Percentiles rank a stretch among this genome's conserved stretches.
phyloP scores from a whole-genome alignment of 2,113 vertebrate species.

The Empidonax traillii region DNA sequence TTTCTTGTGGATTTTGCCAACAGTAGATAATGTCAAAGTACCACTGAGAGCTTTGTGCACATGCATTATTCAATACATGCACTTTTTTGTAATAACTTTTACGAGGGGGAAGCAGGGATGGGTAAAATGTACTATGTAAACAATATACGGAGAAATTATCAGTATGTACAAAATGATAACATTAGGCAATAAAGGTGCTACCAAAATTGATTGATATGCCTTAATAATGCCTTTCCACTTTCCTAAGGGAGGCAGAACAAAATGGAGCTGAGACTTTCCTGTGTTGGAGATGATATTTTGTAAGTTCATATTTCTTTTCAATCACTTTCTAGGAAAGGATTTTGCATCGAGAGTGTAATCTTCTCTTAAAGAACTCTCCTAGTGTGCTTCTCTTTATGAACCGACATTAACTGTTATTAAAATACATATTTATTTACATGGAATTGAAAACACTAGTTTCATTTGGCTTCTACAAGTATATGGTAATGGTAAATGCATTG shows the following conservation, averaged over 20 bases:
- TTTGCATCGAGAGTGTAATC: not conserved
- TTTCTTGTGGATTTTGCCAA: not conserved
- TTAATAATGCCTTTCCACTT: slow-evolving; percentile 30
- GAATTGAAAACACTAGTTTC: slow-evolving; percentile 29
- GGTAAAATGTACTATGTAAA: not conserved
- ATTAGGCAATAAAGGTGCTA: slow-evolving; percentile 34
- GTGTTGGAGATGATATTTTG: not conserved
- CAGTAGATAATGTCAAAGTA: not conserved
- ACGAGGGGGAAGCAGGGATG: not conserved
- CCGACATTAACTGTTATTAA: slow-evolving; percentile 43
- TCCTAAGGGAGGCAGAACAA: slow-evolving; percentile 18
- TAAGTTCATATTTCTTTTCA: slow-evolving; percentile 22
- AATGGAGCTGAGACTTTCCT: not conserved
- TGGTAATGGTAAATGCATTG: not conserved
- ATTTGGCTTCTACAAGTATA: not conserved
- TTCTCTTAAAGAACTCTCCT: not conserved
- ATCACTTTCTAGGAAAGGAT: slow-evolving; percentile 36
- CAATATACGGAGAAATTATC: not conserved
- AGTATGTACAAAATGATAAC: not conserved
- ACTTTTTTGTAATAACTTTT: not conserved
- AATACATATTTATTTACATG: slow-evolving; percentile 50
- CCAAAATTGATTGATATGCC: slow-evolving; percentile 24
- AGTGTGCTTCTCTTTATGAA: slow-evolving; percentile 9
- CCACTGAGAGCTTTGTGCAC: not conserved
- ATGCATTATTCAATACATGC: slow-evolving; percentile 16